Conservation (phyloP, 2,888 invertebrate species). For the Hypomecis atomaria region DNA sequence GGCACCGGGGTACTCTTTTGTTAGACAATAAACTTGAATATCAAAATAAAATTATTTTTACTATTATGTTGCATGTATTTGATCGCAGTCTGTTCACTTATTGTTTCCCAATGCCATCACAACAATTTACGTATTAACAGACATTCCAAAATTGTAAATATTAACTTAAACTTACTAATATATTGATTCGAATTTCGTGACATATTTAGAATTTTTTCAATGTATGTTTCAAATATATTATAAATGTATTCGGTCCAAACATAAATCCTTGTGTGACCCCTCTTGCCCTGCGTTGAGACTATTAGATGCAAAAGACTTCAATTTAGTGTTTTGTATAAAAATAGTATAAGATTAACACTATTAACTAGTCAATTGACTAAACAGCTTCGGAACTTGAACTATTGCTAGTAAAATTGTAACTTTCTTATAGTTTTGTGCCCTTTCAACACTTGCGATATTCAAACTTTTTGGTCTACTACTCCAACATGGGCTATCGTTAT, state of each 20-base stretch:
- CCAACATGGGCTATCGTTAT: no score
- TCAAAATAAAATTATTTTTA: not conserved
- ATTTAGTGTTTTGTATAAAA: slow-evolving; percentile 40
- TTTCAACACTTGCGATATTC: not conserved
- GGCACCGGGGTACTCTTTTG: slow-evolving; percentile 13
- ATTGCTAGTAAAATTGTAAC: slow-evolving; percentile 36
- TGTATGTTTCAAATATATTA: slow-evolving; percentile 29
- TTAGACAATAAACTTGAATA: not conserved
- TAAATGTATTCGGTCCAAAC: slow-evolving; percentile 35
- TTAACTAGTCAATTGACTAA: slow-evolving; percentile 71
- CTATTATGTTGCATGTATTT: not conserved
- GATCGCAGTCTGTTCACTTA: not conserved
- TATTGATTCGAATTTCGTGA: slow-evolving; percentile 23
- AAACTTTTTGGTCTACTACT: no score
- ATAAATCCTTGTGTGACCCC: slow-evolving; percentile 41
- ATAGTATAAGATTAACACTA: slow-evolving; percentile 43
- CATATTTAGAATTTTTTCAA: slow-evolving; percentile 25
- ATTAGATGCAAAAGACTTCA: slow-evolving; percentile 73
- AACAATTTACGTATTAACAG: slow-evolving; percentile 7
- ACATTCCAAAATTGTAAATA: slow-evolving; percentile 43
- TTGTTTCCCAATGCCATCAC: not conserved
- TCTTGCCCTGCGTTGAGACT: slow-evolving; percentile 67
- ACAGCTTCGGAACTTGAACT: slow-evolving; percentile 55
- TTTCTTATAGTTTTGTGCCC: slow-evolving; percentile 5
- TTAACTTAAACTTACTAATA: slow-evolving; percentile 15